Percentiles rank a stretch among this genome's conserved stretches.
These are phyloP conservation scores for Alitta virens DNA, from an alignment of 2,888 invertebrate genomes.

Conservation along the genomic window DNA sequence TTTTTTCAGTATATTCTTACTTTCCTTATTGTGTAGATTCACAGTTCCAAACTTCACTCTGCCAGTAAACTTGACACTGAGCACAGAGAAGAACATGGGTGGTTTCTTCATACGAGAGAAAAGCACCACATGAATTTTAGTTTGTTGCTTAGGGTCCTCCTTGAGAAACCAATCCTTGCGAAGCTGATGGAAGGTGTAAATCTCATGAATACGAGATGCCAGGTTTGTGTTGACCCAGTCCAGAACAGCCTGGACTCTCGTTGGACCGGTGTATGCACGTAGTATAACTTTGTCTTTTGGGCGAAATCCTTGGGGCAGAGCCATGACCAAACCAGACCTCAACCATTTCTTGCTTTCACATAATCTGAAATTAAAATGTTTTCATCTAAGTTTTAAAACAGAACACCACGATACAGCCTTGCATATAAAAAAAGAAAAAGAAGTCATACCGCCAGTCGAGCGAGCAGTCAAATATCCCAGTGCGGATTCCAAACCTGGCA, in stretches of 20 bases:
- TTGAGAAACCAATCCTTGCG: constrained; percentile 49
- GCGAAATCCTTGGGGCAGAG: constrained; percentile 58
- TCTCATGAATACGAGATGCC: constrained; percentile 53
- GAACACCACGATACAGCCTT: too few relatives aligned
- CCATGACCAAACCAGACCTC: constrained; percentile 58
- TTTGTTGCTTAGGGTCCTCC: constrained; percentile 24
- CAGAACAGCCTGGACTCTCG: constrained; percentile 50
- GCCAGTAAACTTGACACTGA: constrained; percentile 62
- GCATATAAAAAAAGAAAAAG: too few relatives aligned
- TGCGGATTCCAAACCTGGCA: constrained; percentile 59
- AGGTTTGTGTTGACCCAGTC: constrained; percentile 59
- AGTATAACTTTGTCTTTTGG: constrained; percentile 59
- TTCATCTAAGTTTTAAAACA: background rate
- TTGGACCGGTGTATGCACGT: constrained; percentile 50
- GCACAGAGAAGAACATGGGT: constrained; percentile 61
- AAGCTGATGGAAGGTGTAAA: constrained; percentile 49
- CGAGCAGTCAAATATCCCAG: constrained; percentile 60
- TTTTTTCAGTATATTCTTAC: constrained; percentile 31
- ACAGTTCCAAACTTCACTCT: constrained; percentile 58
- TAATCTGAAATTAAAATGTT: constrained; percentile 48
- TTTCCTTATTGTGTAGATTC: constrained; percentile 31
- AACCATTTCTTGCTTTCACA: constrained; percentile 59
- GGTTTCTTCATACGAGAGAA: constrained; percentile 57
- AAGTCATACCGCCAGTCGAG: constrained; percentile 55
- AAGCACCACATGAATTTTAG: constrained; percentile 54